Base-by-base conservation (phyloP, 2,113 vertebrate genomes). In the Mormyrus iriodes region DNA sequence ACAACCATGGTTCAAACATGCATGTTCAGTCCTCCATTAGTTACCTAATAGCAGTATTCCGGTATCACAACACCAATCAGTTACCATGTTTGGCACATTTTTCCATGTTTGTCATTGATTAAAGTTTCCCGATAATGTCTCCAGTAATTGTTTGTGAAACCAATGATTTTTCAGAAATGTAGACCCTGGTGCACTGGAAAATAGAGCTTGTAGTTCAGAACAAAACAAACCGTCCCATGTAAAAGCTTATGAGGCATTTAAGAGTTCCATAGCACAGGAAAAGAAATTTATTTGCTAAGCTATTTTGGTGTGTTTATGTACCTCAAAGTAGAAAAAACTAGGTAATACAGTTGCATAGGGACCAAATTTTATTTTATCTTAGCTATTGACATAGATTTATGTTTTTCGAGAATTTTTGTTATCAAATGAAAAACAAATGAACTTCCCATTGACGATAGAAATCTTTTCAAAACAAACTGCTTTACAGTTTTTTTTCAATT, bases 351-450 rank as follows among this genome's bases (percentile, higher is more conserved):
- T 73, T 55, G 49, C 51, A 53, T 48, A 85, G n/a, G 48, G 84
- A 27, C 48, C 52, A 85, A 51, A 13, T 65, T 52, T 46, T 69
- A 42, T 21, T 48, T 79, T 19, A 79, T 79, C 73, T 79, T 79
- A 79, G 73, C 42, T 79, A 39, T 27, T 48, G 52, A 85, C 51
- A 84, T 58, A 49, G 12, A 51, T 15, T 46, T 21, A 83, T 58
- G 39, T 85, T 79, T 82, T 21, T 39, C 52, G 65, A 85, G 51
- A 17, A 17, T 55, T 84, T 52, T 79, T 76, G 27, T 83, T 89
- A 55, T 84, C 88, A 84, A 85, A 83, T 61, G 44, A 48, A 84
- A 89, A 58, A 46, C 55, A 82, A 82, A 39, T 53, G 51, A 55
- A 27, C 39, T 82, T 82, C 51, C 49, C 76, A 82, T 19, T 82